Base-by-base conservation (phyloP, 2,113 vertebrate genomes). In the Naja naja region DNA sequence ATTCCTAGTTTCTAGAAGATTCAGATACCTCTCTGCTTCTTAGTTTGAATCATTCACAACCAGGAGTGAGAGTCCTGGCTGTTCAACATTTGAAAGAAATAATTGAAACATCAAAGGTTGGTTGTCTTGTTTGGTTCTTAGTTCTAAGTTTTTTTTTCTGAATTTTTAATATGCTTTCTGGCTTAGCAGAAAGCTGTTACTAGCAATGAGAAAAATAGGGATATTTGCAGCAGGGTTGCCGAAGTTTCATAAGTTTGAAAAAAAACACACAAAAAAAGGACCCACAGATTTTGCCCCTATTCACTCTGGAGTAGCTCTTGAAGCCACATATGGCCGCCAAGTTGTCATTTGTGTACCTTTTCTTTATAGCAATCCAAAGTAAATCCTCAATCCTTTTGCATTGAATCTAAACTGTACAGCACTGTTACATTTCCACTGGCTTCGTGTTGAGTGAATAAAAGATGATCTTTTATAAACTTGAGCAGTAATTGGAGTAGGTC, bases 1-100 rank as follows among this genome's bases (percentile, higher is more conserved):
- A 25, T 92, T 97, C 2, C 90, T 87, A 99, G 99, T 97, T 99
- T 94, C 92, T 99, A 93, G 98, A 97, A 89, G 98, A 98, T 94
- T 99, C 98, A 2, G 98, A 99, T 96, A 98, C 98, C 4, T 99
- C 99, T 11, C 97, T 99, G 95, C 94, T 99, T 49, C 99, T 99
- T 87, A 98, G 99, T 91, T 98, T 99, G 94, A 99, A 99, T 94
- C 99, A 99, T 94, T 98, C 99, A 14, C 97, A 98, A 95, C 96
- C 98, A 3, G 96, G 98, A 1, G 98, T 99, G 94, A 96, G 99
- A 92, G 97, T 97, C 88, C 94, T 98, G 81, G 99, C 99, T 4
- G n/a, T 99, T 94, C 97, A 98, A 74, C 98, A 98, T 93, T 98
- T 99, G 95, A 98, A 97, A 94, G 96, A 96, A 49, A 16, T 98